Conservation (phyloP, 2,888 invertebrate species). For the Poecilobothrus nobilitatus region DNA sequence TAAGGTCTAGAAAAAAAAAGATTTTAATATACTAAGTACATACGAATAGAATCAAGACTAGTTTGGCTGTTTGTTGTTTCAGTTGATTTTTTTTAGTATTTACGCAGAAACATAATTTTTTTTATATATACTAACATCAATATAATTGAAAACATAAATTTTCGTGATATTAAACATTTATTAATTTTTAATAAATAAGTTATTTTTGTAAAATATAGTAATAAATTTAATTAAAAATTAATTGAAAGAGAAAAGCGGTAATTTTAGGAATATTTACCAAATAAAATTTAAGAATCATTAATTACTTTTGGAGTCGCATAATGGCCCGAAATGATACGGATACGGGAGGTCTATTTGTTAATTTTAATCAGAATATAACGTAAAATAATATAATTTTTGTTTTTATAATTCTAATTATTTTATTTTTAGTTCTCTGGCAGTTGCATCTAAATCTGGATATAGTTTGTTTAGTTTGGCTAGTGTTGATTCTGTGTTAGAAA, state of each 20-base stretch:
- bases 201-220: background rate
- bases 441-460: constrained; percentile 86
- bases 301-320: constrained; percentile 24
- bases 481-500: constrained; percentile 71
- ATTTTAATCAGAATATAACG: constrained; percentile 98
- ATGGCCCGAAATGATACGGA: constrained; percentile 43
- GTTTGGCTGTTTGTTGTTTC: background rate
- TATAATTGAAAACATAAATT: too few relatives aligned
- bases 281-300: background rate
- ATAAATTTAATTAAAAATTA: background rate
- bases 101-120: background rate
- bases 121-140: background rate
- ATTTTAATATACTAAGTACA: background rate
- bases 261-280: background rate
- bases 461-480: constrained; percentile 76
- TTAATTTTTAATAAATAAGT: too few relatives aligned
- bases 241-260: background rate
- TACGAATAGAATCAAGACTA: too few relatives aligned
- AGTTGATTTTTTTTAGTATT: background rate
- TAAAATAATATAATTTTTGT: constrained; percentile 55
- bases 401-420: constrained; percentile 15
- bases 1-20: background rate
- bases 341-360: constrained; percentile 83
- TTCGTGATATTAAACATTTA: too few relatives aligned
- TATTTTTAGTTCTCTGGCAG: constrained; percentile 69